Base-by-base conservation (phyloP, 2,888 invertebrate species). In the Operophtera brumata region DNA sequence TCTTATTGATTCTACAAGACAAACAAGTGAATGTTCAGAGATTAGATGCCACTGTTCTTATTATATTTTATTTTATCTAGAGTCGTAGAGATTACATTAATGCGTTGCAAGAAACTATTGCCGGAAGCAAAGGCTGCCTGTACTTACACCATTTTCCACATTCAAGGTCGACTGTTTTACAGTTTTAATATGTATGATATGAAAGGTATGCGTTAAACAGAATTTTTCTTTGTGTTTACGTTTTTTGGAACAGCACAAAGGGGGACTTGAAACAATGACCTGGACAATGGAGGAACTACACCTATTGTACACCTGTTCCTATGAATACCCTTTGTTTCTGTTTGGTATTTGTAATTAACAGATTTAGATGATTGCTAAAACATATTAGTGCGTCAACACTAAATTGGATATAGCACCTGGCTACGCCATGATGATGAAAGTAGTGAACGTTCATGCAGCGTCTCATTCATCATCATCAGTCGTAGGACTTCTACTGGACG, bases 1-100 rank as follows among this genome's bases (percentile, higher is more conserved):
- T 36, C 3, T 10, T 39, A 51, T 41, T 37, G n/a, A 47, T n/a
- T 40, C 10, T 44, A 50, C 47, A 53, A 30, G 36, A 47, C 13
- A 37, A 30, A 47, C 56, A 56, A 51, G 55, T 56, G 43, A 55
- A 51, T 56, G 55, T 50, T 39, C 46, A 51, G 39, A 50, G 11
- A 42, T 26, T 47, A 47, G 12, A 41, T 20, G 11, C 42, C 20
- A 35, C n/a, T 30, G 13, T 28, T 12, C 41, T 1, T 39, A 9
- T 12, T 12, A 0, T n/a, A n/a, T 2, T 36, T 6, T 12, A 9
- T 12, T 12, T 13, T 36, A 37, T 37, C 37, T 37, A 2, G 7
- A 34, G 8, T 10, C 30, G 8, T 10, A 6, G 30, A 30, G 30
- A 8, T 30, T 30, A 9, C 30, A 30, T 8, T 30, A 8, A 30